phyloP scores from a whole-genome alignment of 2,797 vertebrate species.

The Danio albolineatus region DNA sequence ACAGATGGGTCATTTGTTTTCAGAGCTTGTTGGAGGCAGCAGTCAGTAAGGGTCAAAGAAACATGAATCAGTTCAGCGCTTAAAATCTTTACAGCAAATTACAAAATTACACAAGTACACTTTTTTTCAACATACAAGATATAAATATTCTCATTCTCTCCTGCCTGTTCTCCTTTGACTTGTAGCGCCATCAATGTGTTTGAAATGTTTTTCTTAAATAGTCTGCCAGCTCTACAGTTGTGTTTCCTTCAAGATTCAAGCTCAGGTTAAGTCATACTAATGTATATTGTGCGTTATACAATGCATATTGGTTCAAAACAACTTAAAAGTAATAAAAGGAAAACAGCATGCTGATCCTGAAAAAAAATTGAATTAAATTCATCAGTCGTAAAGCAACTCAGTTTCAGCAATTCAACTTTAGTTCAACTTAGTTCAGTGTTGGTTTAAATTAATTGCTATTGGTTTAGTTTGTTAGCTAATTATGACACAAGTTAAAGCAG shows the following conservation, averaged over 20 bases:
- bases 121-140: not conserved
- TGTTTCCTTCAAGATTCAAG: not conserved
- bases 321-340: not conserved
- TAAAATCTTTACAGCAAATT: slow-evolving; percentile 47
- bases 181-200: not conserved
- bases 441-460: too few species aligned
- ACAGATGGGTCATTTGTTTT: slow-evolving; percentile 77
- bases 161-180: not conserved
- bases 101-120: slow-evolving; percentile 21
- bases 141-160: not conserved
- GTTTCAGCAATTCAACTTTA: slow-evolving; percentile 1
- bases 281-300: not conserved
- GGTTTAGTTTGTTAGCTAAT: too few species aligned
- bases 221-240: not conserved
- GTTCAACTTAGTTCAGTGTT: not conserved
- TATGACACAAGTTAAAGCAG: too few species aligned
- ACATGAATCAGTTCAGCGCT: slow-evolving; percentile 60
- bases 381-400: too few species aligned
- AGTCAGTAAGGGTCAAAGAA: slow-evolving; percentile 77
- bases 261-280: not conserved
- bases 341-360: not conserved
- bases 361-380: not conserved
- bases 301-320: not conserved
- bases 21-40: slow-evolving; percentile 74
- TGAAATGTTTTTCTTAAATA: not conserved